phyloP scores from a whole-genome alignment of 2,888 invertebrate species.

The Drosophila flavopinicola region DNA sequence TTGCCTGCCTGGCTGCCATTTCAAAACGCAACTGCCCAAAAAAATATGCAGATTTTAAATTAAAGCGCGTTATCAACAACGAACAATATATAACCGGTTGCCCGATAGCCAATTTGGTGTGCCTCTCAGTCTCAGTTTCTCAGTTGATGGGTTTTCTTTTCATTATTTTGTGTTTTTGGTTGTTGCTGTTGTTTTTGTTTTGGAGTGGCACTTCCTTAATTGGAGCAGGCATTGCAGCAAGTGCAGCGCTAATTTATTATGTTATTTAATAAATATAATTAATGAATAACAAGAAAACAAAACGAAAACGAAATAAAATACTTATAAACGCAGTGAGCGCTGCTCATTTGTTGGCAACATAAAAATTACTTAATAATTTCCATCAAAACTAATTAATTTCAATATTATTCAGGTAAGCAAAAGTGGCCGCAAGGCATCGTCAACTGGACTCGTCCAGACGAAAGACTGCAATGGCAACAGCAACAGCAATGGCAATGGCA shows the following conservation, averaged over 20 bases:
- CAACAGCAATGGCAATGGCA: constrained; percentile 32
- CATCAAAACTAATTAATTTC: constrained; percentile 75
- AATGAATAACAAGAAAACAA: constrained; percentile 41
- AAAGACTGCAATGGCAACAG: background rate
- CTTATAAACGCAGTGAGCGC: constrained; percentile 5
- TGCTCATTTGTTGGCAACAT: constrained; percentile 54
- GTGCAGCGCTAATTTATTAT: constrained; percentile 75
- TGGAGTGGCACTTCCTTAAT: constrained; percentile 76
- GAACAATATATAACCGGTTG: constrained; percentile 59
- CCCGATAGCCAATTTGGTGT: constrained; percentile 67
- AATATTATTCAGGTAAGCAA: constrained; percentile 66
- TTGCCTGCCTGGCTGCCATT: constrained; percentile 32
- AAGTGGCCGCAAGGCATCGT: constrained; percentile 42
- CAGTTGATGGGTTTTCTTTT: constrained; percentile 48
- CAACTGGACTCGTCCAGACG: constrained; percentile 23
- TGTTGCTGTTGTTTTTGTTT: constrained; percentile 28
- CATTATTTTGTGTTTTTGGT: constrained; percentile 8
- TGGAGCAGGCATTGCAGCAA: constrained; percentile 70
- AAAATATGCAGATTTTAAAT: constrained; percentile 77
- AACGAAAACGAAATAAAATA: constrained; percentile 7
- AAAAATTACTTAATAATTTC: constrained; percentile 78
- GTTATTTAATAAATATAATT: constrained; percentile 77
- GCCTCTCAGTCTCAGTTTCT: constrained; percentile 49
- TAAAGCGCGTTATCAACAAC: constrained; percentile 70
- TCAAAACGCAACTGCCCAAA: constrained; percentile 64